These are phyloP conservation scores for Sciurus vulgaris DNA, from an alignment of 2,797 vertebrate genomes.

Conservation along the genomic window DNA sequence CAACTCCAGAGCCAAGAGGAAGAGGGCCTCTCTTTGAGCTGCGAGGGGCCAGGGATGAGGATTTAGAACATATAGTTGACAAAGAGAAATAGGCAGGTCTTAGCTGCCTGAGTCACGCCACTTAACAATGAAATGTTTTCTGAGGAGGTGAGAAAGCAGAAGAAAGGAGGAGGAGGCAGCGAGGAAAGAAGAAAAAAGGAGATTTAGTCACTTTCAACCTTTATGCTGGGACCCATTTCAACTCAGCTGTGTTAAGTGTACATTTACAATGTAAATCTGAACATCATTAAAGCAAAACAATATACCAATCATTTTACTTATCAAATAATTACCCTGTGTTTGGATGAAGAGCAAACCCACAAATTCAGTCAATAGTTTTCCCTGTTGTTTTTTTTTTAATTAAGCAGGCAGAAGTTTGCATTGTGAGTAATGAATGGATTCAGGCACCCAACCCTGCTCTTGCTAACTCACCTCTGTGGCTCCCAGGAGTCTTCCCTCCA, in stretches of 20 bases:
- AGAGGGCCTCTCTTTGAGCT: neutral
- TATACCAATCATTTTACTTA: neutral
- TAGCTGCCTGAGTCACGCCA: neutral
- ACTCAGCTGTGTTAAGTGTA: too few relatives aligned
- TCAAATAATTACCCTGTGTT: slow-evolving; percentile 4
- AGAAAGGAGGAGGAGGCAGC: neutral
- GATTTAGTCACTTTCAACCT: neutral
- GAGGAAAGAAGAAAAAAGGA: neutral
- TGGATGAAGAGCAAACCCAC: neutral
- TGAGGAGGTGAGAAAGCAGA: neutral
- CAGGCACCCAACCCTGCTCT: neutral
- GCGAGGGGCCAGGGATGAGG: neutral
- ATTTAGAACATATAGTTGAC: neutral
- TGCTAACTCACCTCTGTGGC: neutral
- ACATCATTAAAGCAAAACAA: slow-evolving; percentile 17
- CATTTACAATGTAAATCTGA: neutral
- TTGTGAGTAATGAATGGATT: neutral
- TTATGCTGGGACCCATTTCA: neutral
- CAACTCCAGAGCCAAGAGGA: neutral
- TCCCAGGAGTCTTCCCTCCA: neutral
- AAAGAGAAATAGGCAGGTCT: neutral
- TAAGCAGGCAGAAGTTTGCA: neutral
- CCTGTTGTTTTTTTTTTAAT: neutral
- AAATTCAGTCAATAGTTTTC: neutral
- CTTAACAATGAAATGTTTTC: slow-evolving; percentile 6